phyloP scores from a whole-genome alignment of 2,888 invertebrate species.

The Teleogryllus oceanicus region DNA sequence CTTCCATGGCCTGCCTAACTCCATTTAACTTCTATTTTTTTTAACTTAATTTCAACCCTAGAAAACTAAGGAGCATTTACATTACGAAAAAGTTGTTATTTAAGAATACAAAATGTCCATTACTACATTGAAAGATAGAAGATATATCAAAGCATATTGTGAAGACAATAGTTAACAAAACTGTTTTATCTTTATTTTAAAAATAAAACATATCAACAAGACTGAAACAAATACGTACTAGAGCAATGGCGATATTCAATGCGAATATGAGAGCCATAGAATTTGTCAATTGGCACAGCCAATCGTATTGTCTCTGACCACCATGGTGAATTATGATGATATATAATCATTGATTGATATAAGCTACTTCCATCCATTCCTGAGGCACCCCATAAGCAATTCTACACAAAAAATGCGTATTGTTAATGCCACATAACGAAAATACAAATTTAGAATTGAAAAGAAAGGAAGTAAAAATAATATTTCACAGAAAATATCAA shows the following conservation, averaged over 20 bases:
- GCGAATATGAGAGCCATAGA: conserved; percentile 85
- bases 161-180: no score
- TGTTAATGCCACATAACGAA: neutral
- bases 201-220: no score
- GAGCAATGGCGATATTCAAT: conserved; percentile 93
- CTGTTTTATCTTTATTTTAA: no score
- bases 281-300: conserved; percentile 86
- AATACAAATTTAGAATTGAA: no score
- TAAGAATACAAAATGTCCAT: no score
- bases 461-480: neutral
- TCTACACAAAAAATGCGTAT: conserved; percentile 50
- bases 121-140: no score
- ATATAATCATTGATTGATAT: conserved; percentile 85
- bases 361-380: conserved; percentile 69
- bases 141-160: no score
- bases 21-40: no score
- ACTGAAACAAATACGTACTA: conserved; percentile 59
- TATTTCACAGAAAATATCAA: neutral
- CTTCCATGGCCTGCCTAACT: no score
- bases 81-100: no score
- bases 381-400: conserved; percentile 83
- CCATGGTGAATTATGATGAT: conserved; percentile 89
- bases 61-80: no score
- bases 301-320: conserved; percentile 88
- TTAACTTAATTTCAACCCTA: no score